Percentiles rank a stretch among this genome's conserved stretches.
Conservation (phyloP, 2,888 invertebrate genomes). For the Trichogramma evanescens region DNA sequence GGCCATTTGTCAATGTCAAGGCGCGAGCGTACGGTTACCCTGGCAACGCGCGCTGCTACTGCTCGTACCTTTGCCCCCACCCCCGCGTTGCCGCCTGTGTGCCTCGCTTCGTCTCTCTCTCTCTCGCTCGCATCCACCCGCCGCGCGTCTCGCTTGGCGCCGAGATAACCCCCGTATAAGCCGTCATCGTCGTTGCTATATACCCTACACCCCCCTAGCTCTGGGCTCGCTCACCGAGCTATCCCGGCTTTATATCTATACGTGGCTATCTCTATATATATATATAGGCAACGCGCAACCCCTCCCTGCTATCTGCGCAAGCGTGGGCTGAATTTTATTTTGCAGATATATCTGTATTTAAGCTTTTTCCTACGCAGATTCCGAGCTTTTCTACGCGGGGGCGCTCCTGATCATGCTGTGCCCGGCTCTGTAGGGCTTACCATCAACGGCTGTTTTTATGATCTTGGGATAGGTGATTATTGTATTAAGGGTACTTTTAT, state of each 20-base stretch:
- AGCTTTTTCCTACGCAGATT: not conserved
- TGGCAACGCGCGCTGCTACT: constrained; percentile 42
- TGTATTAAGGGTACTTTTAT: too few species aligned
- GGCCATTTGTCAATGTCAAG: constrained; percentile 49
- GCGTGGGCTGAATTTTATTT: too few species aligned
- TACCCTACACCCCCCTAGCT: not conserved
- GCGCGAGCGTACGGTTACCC: constrained; percentile 46
- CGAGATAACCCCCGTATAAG: constrained; percentile 28
- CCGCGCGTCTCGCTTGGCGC: constrained; percentile 17
- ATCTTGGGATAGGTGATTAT: too few species aligned
- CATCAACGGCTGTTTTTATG: too few species aligned
- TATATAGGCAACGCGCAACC: not conserved
- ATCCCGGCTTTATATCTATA: not conserved
- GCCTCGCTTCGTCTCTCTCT: constrained; percentile 13
- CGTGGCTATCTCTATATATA: not conserved
- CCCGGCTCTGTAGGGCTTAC: too few species aligned
- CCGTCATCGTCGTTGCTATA: constrained; percentile 21
- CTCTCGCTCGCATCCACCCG: constrained; percentile 22
- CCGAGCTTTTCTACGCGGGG: not conserved
- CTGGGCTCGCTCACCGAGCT: not conserved
- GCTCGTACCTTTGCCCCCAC: constrained; percentile 6
- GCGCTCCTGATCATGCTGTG: too few species aligned
- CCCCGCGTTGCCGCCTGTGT: not conserved
- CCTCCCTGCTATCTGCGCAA: not conserved
- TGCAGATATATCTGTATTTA: not conserved